phyloP scores from a whole-genome alignment of 2,113 vertebrate species.

The Cettia cetti region DNA sequence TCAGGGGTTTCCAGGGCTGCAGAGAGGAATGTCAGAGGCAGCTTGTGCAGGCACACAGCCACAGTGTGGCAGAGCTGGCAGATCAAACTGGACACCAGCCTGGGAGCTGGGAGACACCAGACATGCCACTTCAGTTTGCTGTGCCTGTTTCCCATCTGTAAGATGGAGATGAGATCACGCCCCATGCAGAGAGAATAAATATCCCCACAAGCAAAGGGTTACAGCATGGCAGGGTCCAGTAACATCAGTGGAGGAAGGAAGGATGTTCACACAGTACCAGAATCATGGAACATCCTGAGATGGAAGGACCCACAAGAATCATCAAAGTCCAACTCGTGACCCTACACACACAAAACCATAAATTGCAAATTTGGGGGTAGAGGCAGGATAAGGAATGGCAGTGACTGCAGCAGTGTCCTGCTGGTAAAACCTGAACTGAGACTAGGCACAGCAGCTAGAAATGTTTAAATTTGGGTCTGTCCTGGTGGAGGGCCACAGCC shows the following conservation, averaged over 20 bases:
- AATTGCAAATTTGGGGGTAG: not conserved
- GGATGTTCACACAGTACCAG: not conserved
- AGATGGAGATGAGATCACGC: not conserved
- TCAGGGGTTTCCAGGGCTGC: not conserved
- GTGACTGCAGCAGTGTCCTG: not conserved
- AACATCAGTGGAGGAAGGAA: not conserved
- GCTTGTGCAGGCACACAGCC: not conserved
- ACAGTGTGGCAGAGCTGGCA: not conserved
- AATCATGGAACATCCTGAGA: not conserved
- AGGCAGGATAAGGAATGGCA: not conserved
- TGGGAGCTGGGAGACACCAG: not conserved
- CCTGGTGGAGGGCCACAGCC: fast-evolving
- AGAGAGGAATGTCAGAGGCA: not conserved
- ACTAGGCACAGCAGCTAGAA: not conserved
- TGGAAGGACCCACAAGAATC: not conserved
- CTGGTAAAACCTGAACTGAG: not conserved
- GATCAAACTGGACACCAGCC: not conserved
- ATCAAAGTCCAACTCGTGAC: not conserved
- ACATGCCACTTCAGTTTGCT: not conserved
- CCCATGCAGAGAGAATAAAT: not conserved
- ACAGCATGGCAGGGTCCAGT: not conserved
- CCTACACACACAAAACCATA: not conserved
- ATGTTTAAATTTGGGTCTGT: not conserved
- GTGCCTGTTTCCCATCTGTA: not conserved
- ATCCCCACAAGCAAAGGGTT: not conserved